Conservation (phyloP, 2,888 invertebrate species). For the Ditylenchus weischeri region DNA sequence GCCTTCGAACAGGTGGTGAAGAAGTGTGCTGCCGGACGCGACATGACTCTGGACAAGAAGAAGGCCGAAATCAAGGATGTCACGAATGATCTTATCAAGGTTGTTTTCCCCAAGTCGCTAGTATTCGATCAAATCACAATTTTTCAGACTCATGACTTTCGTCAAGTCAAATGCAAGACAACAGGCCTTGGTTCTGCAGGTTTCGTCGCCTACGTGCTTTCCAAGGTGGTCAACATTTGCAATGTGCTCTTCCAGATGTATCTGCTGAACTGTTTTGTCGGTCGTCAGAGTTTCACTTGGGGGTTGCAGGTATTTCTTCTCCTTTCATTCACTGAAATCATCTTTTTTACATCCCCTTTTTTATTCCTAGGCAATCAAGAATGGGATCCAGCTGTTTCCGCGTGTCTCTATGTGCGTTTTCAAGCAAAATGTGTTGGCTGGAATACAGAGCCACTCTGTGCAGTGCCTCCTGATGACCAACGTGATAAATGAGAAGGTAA, state of each 20-base stretch:
- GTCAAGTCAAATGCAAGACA: too few species aligned
- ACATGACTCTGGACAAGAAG: constrained; percentile 14
- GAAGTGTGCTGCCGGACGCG: constrained; percentile 17
- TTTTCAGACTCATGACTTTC: too few species aligned
- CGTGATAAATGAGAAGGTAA: too few species aligned
- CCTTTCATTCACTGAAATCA: too few species aligned
- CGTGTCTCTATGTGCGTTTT: constrained; percentile 33
- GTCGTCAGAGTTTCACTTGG: constrained; percentile 51
- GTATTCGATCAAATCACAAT: too few species aligned
- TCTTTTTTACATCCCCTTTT: too few species aligned
- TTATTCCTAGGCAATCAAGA: background rate
- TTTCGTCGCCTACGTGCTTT: constrained; percentile 42
- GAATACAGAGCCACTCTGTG: constrained; percentile 41
- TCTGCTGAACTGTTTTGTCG: constrained; percentile 56
- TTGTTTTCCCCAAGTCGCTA: too few species aligned
- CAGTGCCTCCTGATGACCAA: constrained; percentile 29
- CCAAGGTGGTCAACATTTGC: constrained; percentile 45
- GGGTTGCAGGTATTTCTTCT: constrained; percentile 52
- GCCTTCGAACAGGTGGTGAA: constrained; percentile 25
- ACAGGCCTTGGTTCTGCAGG: constrained; percentile 30
- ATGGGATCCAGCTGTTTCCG: constrained; percentile 26
- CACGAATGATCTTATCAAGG: constrained; percentile 44
- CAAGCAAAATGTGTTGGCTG: constrained; percentile 7
- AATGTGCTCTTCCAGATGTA: constrained; percentile 55
- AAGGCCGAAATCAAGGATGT: constrained; percentile 41